Conservation (phyloP, 2,113 vertebrate genomes). For the Trogon surrucura region DNA sequence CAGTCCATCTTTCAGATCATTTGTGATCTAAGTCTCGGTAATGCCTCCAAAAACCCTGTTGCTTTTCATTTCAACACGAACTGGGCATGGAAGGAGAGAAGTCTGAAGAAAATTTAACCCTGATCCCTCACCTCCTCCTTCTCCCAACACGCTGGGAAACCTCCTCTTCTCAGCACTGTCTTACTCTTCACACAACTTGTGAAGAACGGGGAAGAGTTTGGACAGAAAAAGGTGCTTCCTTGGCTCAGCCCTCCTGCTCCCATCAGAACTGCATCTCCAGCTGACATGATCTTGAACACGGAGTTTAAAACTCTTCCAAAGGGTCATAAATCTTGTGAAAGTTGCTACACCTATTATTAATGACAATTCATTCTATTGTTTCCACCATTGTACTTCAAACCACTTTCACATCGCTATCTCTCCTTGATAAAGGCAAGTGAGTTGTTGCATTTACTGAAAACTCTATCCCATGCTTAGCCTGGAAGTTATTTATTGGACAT, state of each 20-base stretch:
- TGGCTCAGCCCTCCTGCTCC: neutral
- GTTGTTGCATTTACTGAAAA: neutral
- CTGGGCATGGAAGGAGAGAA: neutral
- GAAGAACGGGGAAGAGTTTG: neutral
- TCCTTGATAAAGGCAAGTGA: neutral
- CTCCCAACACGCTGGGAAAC: neutral
- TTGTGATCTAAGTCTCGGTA: neutral
- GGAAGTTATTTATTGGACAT: constrained; percentile 33
- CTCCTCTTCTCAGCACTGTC: neutral
- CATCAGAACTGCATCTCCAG: neutral
- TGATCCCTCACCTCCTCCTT: neutral
- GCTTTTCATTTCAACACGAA: neutral
- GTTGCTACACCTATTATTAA: neutral
- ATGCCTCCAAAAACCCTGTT: neutral
- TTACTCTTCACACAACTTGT: neutral
- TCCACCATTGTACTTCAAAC: neutral
- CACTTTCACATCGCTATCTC: neutral
- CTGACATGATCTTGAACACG: accelerated
- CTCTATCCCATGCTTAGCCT: neutral
- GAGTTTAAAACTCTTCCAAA: neutral
- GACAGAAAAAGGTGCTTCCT: accelerated
- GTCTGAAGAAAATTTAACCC: neutral
- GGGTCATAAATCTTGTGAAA: neutral
- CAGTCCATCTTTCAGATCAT: neutral
- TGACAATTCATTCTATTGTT: neutral